Conservation (phyloP, 2,888 invertebrate species). For the Leptinotarsa juncta region DNA sequence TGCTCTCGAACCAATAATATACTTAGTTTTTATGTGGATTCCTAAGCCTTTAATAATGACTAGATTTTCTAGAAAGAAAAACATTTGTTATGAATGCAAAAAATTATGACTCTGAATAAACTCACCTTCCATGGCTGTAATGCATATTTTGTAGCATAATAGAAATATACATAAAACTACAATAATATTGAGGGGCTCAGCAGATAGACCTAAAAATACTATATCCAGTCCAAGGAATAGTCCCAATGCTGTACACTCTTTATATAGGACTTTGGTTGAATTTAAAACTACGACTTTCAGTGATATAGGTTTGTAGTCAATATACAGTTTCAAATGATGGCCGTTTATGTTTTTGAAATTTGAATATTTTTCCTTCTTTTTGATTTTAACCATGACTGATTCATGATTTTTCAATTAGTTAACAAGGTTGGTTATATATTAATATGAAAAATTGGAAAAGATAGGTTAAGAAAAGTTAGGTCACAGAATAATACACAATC, state of each 20-base stretch:
- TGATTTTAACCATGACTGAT: constrained; percentile 36
- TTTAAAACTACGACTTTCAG: constrained; percentile 25
- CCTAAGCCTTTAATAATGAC: constrained; percentile 41
- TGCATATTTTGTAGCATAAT: constrained; percentile 27
- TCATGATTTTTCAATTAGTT: constrained; percentile 36
- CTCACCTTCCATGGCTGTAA: constrained; percentile 31
- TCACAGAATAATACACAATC: too few relatives aligned
- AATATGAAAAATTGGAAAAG: neutral
- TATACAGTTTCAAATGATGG: constrained; percentile 29
- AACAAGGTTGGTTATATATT: neutral
- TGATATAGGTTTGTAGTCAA: constrained; percentile 29
- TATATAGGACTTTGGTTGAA: constrained; percentile 27
- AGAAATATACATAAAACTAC: constrained; percentile 26
- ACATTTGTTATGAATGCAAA: neutral
- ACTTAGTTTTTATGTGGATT: constrained; percentile 39
- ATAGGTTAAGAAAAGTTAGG: neutral
- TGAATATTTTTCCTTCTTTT: constrained; percentile 31
- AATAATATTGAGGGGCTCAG: constrained; percentile 29
- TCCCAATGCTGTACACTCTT: constrained; percentile 28
- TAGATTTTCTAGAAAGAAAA: constrained; percentile 36
- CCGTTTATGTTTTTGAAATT: constrained; percentile 35
- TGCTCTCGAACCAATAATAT: constrained; percentile 36
- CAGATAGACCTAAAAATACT: constrained; percentile 17
- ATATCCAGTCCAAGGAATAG: constrained; percentile 23
- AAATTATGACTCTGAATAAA: neutral